Conservation (phyloP, 2,797 vertebrate species). For the Vultur gryphus region DNA sequence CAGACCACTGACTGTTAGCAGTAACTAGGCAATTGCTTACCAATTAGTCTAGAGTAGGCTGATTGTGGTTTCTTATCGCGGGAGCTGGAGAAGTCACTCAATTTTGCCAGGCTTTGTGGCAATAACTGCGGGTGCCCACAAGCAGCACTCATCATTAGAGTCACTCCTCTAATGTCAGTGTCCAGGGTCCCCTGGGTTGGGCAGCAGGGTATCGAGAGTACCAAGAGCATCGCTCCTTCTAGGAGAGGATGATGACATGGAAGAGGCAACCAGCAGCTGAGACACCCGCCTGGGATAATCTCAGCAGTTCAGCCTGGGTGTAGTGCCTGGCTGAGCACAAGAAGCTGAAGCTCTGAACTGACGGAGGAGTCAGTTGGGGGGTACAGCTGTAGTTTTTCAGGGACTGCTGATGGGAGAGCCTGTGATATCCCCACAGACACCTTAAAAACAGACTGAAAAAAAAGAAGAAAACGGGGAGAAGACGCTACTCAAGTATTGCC, state of each 20-base stretch:
- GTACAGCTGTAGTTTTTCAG: neutral
- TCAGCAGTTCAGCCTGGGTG: neutral
- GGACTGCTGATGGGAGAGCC: neutral
- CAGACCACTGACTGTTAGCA: neutral
- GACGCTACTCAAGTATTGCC: neutral
- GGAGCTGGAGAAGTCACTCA: neutral
- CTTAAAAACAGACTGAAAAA: neutral
- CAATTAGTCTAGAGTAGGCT: fast-evolving
- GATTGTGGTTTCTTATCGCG: fast-evolving
- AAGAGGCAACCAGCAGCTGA: neutral
- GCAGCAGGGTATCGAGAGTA: neutral
- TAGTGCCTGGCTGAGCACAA: neutral
- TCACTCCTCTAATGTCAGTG: neutral
- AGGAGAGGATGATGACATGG: neutral
- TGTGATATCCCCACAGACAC: neutral
- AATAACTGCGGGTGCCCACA: neutral
- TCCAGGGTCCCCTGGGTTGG: neutral
- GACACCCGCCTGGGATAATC: neutral
- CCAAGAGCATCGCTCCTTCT: neutral
- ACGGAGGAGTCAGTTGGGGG: fast-evolving
- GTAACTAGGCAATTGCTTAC: neutral
- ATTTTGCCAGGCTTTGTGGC: neutral
- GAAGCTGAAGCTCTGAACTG: neutral
- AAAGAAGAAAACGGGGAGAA: neutral
- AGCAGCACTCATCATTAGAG: neutral